These are phyloP conservation scores for Pristionchus mayeri DNA, from an alignment of 2,888 invertebrate species.

Conservation along the genomic window DNA sequence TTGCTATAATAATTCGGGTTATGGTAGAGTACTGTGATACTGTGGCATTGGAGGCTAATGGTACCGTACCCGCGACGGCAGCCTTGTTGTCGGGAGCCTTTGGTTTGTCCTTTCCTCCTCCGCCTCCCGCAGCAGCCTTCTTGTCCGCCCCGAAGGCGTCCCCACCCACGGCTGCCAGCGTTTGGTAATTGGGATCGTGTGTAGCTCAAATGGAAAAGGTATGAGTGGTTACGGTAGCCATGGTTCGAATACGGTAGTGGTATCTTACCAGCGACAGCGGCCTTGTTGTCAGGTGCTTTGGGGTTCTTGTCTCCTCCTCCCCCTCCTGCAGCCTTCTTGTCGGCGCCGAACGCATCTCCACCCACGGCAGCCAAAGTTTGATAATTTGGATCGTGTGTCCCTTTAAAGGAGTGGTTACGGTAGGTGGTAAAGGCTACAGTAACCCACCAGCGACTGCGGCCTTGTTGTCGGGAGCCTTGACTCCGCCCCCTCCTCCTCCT, in stretches of 20 bases:
- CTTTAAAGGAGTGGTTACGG: slow-evolving; percentile 24
- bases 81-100: too few species aligned
- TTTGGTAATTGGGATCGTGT: too few species aligned
- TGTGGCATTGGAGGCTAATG: too few species aligned
- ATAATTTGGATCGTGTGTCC: slow-evolving; percentile 27
- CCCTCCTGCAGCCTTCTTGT: slow-evolving; percentile 40
- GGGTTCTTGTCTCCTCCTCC: slow-evolving; percentile 3
- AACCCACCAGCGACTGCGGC: not conserved
- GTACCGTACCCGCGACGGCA: too few species aligned
- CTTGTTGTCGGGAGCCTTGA: not conserved
- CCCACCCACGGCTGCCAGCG: too few species aligned
- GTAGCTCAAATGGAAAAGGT: too few species aligned
- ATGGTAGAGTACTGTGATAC: too few species aligned
- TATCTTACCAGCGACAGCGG: not conserved
- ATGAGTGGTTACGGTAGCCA: slow-evolving; percentile 27
- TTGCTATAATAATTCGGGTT: too few species aligned
- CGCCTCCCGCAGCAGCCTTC: too few species aligned
- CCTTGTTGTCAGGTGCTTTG: not conserved
- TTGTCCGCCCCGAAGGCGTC: too few species aligned
- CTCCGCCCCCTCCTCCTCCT: not conserved
- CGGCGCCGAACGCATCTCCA: slow-evolving; percentile 29
- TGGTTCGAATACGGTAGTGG: not conserved
- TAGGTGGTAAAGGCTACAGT: not conserved
- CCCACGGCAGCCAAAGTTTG: slow-evolving; percentile 36
- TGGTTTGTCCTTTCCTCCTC: too few species aligned